A percentile compares a stretch with the other conserved stretches of the same genome.
Conservation (phyloP, 1,140 invertebrate species). For the Drosophila athabasca region DNA sequence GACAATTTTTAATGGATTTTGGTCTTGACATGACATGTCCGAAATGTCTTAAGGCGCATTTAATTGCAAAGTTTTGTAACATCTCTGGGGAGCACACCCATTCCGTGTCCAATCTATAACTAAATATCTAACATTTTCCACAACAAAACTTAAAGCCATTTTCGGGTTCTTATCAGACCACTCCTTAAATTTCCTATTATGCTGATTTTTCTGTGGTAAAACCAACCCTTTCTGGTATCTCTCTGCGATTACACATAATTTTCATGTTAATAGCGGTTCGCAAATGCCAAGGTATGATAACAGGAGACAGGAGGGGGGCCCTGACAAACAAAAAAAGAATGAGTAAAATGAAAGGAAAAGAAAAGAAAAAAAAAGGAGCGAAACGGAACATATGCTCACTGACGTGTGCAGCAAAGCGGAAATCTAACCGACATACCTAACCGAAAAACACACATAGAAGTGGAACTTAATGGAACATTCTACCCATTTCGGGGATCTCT, state of each 20-base stretch:
- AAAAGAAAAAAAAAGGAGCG: not conserved
- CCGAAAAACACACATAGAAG: constrained; percentile 19
- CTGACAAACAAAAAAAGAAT: constrained; percentile 19
- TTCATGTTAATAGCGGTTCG: constrained; percentile 52
- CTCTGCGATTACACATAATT: constrained; percentile 54
- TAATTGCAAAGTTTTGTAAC: constrained; percentile 78
- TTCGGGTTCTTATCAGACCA: not conserved
- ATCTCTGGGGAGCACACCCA: constrained; percentile 8
- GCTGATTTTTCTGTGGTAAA: constrained; percentile 12
- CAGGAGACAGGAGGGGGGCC: constrained; percentile 9
- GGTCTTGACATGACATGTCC: constrained; percentile 63
- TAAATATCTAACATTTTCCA: constrained; percentile 6
- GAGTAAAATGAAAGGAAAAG: constrained; percentile 23
- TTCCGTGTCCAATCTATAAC: constrained; percentile 4
- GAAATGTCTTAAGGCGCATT: constrained; percentile 52
- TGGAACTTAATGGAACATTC: constrained; percentile 18
- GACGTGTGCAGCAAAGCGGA: constrained; percentile 51
- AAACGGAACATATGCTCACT: constrained; percentile 21
- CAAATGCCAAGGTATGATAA: constrained; percentile 53
- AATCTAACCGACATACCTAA: constrained; percentile 44
- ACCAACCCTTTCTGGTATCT: constrained; percentile 36
- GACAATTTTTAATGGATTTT: constrained; percentile 78
- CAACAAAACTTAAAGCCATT: constrained; percentile 18
- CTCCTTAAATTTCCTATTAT: constrained; percentile 4
- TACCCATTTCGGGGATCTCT: no score